A percentile compares a stretch with the other conserved stretches of the same genome.
phyloP scores from a whole-genome alignment of 2,888 invertebrate genomes.

The Desoria tigrina region DNA sequence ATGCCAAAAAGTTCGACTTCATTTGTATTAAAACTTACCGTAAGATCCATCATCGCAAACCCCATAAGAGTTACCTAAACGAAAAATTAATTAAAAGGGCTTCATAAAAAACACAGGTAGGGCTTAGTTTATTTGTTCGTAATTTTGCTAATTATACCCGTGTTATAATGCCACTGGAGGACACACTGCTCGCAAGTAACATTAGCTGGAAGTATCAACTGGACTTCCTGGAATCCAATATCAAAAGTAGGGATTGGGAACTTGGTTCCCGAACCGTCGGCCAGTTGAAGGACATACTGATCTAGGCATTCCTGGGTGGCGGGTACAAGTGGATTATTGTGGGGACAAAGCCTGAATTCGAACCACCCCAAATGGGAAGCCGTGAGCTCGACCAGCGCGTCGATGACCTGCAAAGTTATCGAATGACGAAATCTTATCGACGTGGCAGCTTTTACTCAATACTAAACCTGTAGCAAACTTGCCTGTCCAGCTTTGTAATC shows the following conservation, averaged over 20 bases:
- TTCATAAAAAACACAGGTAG: not conserved
- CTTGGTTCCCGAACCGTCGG: constrained; percentile 52
- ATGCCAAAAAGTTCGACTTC: too few species aligned
- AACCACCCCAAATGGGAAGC: constrained; percentile 52
- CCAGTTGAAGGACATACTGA: constrained; percentile 53
- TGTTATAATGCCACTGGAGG: constrained; percentile 41
- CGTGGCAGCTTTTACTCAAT: too few species aligned
- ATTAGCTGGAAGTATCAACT: constrained; percentile 29
- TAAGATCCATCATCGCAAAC: constrained; percentile 32
- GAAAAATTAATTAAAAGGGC: not conserved
- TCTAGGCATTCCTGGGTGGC: constrained; percentile 55
- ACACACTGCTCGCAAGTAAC: constrained; percentile 43
- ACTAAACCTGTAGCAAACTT: too few species aligned
- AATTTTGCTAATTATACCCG: constrained; percentile 12
- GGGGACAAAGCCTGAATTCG: constrained; percentile 56
- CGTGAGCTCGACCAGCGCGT: constrained; percentile 44
- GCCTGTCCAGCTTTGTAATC: constrained; percentile 54
- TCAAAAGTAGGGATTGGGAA: constrained; percentile 28
- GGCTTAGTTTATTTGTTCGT: too few species aligned
- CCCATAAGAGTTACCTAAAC: constrained; percentile 31
- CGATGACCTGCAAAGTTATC: constrained; percentile 14
- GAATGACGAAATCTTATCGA: too few species aligned
- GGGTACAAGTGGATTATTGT: constrained; percentile 52
- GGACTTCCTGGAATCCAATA: constrained; percentile 23
- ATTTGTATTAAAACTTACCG: constrained; percentile 28